A percentile compares a stretch with the other conserved stretches of the same genome.
Evolutionary conservation across 2,113 vertebrate genomes (phyloP).

Genomic region (Turdus rufiventris): DNA sequence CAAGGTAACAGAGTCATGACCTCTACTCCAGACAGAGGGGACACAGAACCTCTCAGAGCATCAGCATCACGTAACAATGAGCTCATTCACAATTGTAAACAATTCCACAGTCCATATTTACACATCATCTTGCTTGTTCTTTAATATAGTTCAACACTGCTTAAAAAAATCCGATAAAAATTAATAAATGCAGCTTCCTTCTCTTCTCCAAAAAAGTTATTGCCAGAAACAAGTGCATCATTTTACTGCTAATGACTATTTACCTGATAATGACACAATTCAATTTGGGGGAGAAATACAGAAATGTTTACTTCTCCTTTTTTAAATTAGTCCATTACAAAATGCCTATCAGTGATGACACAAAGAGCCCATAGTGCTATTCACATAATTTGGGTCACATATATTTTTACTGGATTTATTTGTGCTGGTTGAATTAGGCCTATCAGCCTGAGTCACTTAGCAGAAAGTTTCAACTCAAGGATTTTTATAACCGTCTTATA

Average conservation of each 20-base stretch:
- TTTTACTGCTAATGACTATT: neutral
- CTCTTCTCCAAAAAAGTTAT: neutral
- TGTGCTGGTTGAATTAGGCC: constrained; percentile 23
- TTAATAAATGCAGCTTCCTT: neutral
- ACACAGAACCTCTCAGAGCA: neutral
- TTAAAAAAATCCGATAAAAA: neutral
- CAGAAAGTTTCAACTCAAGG: constrained; percentile 12
- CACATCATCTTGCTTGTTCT: rapidly evolving
- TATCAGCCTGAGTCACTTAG: constrained; percentile 5
- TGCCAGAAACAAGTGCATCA: neutral
- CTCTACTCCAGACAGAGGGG: neutral
- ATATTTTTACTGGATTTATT: constrained; percentile 51
- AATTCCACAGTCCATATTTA: neutral
- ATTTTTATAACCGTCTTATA: constrained; percentile 59
- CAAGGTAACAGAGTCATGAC: neutral
- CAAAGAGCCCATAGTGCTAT: neutral
- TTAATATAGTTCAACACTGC: neutral
- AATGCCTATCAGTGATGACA: neutral
- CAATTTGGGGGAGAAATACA: neutral
- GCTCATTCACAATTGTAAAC: rapidly evolving
- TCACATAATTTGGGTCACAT: constrained; percentile 25
- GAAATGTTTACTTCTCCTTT: neutral
- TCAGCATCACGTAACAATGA: neutral
- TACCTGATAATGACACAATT: neutral
- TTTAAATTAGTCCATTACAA: neutral